Conservation (phyloP, 1,140 invertebrate species). For the Eumaeus atala region DNA sequence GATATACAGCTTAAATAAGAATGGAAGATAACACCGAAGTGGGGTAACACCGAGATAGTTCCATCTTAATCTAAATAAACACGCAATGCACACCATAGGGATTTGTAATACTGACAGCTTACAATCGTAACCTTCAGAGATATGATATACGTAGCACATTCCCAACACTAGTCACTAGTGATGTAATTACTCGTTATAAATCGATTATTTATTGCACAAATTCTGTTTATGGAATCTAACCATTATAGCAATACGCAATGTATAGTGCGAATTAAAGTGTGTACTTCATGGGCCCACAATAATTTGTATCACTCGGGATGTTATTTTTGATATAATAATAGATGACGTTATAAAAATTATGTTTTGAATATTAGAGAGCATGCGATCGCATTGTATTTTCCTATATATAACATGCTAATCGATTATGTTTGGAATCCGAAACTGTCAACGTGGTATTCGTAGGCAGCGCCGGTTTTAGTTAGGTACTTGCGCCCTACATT, state of each 20-base stretch:
- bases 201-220: not conserved
- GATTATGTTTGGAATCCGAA: no score
- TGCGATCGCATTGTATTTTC: no score
- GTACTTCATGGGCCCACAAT: no score
- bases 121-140: slow-evolving; percentile 49
- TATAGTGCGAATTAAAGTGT: no score
- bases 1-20: slow-evolving; percentile 26
- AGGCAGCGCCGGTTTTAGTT: no score
- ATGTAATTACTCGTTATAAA: slow-evolving; percentile 5
- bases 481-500: no score
- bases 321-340: not conserved
- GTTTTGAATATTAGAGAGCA: no score
- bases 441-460: no score
- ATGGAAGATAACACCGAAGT: slow-evolving; percentile 25
- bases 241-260: not conserved
- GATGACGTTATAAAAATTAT: no score
- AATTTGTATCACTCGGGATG: not conserved
- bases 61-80: slow-evolving; percentile 5
- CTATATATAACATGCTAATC: no score
- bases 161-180: slow-evolving; percentile 6
- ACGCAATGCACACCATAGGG: slow-evolving; percentile 4
- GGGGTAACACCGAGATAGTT: slow-evolving; percentile 18
- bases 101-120: slow-evolving; percentile 58
- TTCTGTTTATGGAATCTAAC: not conserved
- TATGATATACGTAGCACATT: slow-evolving; percentile 34